Evolutionary conservation across 1,140 invertebrate genomes (phyloP), one percentile per base, ranked within the genome.

Genomic region (Drosophila tani): DNA sequence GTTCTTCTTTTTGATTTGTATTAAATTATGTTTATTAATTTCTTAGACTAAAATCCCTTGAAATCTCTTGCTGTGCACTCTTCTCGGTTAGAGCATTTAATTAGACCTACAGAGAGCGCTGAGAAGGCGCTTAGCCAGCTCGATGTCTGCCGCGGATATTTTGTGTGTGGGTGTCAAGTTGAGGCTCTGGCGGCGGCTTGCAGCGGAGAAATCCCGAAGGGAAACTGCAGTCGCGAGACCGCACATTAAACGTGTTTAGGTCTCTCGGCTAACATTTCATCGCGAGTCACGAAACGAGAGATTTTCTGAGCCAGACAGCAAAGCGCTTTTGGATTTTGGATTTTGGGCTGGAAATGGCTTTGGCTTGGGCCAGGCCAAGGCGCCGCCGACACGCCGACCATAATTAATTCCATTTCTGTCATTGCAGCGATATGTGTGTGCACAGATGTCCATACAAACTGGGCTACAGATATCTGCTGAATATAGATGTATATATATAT

Each of bases 171-270:
- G 84, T 79, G 84, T 83, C 84, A 77, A 73, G 75, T 75, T 55
- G 64, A 71, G 46, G 8, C 8, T 19, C 27, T 27, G 19, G 5
- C 8, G 17, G 17, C 21, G 15, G n/a, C 12, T 29, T 21, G 11
- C 38, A 9, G 19, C 43, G 47, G 21, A 24, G 21, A 38, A 56
- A 58, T 17, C 27, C 35, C 40, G 46, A 59, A 79, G 75, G 66
- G 71, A 83, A 80, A 83, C 55, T 76, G 63, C 76, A 77, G 74
- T 64, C 62, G 45, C 59, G 58, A 55, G 35, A 73, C 66, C 80
- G 71, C 83, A 38, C 53, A 74, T 81, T 62, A 88, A 88, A 88
- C 84, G 81, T 90, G 84, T 88, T 88, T 87, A 88, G 84, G 84
- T 87, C 82, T 78, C 65, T 75, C 49, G 67, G 81, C 81, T 64